Percentiles rank a stretch among this genome's conserved stretches.
Conservation (phyloP, 2,888 invertebrate species). For the Drosophila lacicola region DNA sequence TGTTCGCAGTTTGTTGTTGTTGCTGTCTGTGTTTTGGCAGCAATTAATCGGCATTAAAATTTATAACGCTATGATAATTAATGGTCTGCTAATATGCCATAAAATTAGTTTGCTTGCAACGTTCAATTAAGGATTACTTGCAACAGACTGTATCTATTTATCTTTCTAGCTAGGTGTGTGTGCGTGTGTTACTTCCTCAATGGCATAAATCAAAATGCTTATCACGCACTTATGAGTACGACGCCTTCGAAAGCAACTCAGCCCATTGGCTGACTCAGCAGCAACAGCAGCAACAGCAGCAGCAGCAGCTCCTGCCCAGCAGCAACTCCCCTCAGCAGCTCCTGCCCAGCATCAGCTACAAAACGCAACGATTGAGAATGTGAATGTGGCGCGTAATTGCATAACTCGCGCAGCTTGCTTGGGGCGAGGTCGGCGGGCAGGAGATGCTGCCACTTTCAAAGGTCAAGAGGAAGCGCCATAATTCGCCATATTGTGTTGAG, state of each 20-base stretch:
- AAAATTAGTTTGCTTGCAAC: slow-evolving; percentile 74
- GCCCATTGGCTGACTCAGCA: slow-evolving; percentile 35
- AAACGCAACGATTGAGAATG: slow-evolving; percentile 57
- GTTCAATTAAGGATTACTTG: slow-evolving; percentile 78
- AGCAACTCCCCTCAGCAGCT: not conserved
- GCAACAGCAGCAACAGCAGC: slow-evolving; percentile 2
- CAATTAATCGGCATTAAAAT: slow-evolving; percentile 80
- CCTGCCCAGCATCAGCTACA: slow-evolving; percentile 27
- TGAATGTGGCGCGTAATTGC: slow-evolving; percentile 68
- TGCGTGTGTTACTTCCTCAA: slow-evolving; percentile 56
- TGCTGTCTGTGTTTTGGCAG: slow-evolving; percentile 73
- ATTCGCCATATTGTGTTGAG: slow-evolving; percentile 71
- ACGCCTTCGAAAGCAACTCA: slow-evolving; percentile 39
- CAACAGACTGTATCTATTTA: slow-evolving; percentile 46
- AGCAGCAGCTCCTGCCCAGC: slow-evolving; percentile 26
- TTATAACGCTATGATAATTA: slow-evolving; percentile 74
- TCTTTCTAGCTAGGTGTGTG: slow-evolving; percentile 24
- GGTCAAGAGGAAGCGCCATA: slow-evolving; percentile 76
- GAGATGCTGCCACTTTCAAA: slow-evolving; percentile 24
- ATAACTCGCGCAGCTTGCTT: slow-evolving; percentile 56
- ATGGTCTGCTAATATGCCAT: slow-evolving; percentile 78
- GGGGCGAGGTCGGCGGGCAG: not conserved
- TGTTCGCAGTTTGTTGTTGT: slow-evolving; percentile 50
- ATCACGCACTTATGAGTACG: slow-evolving; percentile 70
- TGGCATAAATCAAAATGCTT: slow-evolving; percentile 79